Conservation (phyloP, 37 sponge, comb jelly and placozoan genomes). For the Tethya wilhelma region DNA sequence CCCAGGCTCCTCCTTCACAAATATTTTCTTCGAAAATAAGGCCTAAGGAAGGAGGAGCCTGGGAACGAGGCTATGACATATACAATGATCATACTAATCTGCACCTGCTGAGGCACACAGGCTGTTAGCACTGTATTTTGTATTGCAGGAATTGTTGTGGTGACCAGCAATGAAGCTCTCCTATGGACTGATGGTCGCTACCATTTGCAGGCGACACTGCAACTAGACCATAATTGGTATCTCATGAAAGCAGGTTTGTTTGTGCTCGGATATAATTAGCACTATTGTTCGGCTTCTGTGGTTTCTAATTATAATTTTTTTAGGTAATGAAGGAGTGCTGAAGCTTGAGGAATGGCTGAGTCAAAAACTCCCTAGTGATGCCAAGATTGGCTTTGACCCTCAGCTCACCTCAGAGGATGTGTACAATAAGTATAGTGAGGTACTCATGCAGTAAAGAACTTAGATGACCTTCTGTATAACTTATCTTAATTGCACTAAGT, state of each 20-base stretch:
- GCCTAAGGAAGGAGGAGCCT: too few relatives aligned
- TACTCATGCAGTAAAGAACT: too few relatives aligned
- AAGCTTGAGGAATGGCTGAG: conserved; percentile 70
- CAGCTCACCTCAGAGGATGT: conserved; percentile 44
- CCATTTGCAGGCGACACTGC: conserved; percentile 83
- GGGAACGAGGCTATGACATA: too few relatives aligned
- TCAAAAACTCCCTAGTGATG: conserved; percentile 55
- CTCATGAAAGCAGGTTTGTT: too few relatives aligned
- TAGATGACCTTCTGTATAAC: too few relatives aligned
- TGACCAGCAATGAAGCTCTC: conserved; percentile 74
- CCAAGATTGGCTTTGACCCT: conserved; percentile 87
- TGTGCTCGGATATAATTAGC: background rate
- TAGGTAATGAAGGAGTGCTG: conserved; percentile 65
- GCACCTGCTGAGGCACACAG: too few relatives aligned
- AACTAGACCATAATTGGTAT: conserved; percentile 87
- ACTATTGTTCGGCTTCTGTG: background rate
- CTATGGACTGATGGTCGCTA: conserved; percentile 99
- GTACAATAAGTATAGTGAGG: conserved; percentile 43
- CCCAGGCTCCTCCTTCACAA: too few relatives aligned
- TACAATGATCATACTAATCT: too few relatives aligned
- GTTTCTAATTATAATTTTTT: too few relatives aligned
- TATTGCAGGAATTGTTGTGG: conserved; percentile 79
- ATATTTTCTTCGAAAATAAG: too few relatives aligned
- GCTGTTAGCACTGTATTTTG: too few relatives aligned
- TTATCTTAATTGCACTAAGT: too few relatives aligned